Conservation (phyloP, 2,113 vertebrate genomes). For the Clarias macrocephalus region DNA sequence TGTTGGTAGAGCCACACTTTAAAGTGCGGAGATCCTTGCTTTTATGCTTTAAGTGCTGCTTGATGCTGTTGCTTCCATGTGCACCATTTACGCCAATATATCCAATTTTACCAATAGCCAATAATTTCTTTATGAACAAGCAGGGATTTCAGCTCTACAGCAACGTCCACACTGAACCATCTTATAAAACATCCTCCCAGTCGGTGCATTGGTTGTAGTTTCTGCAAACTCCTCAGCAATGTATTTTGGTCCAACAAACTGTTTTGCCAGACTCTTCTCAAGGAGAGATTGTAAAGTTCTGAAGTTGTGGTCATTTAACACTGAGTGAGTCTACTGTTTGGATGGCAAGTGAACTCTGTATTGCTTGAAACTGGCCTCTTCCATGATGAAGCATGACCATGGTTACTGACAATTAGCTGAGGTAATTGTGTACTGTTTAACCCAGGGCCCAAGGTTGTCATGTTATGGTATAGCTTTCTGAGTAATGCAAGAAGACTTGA, state of each 20-base stretch:
- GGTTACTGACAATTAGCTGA: background rate
- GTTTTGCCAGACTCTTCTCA: background rate
- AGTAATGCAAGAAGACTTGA: background rate
- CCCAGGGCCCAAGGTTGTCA: background rate
- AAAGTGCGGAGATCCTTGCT: background rate
- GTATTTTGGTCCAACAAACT: background rate
- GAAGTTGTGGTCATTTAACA: too few species aligned
- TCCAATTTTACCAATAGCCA: background rate
- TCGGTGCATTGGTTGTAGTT: background rate
- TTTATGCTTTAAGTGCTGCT: background rate
- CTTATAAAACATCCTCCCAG: background rate
- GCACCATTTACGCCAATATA: background rate
- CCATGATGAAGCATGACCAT: background rate
- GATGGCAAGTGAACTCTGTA: too few species aligned
- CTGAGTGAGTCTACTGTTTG: too few species aligned
- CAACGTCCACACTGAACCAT: background rate
- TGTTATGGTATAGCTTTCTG: background rate
- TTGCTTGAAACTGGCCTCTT: too few species aligned
- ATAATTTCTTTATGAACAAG: background rate
- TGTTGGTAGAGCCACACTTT: background rate
- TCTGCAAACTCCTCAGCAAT: background rate
- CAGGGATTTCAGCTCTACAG: background rate
- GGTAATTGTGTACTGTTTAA: background rate
- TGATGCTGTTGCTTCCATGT: background rate
- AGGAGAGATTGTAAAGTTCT: too few species aligned